A percentile compares a stretch with the other conserved stretches of the same genome.
Conservation (phyloP, 2,113 vertebrate species). For the Neotoma lepida region DNA sequence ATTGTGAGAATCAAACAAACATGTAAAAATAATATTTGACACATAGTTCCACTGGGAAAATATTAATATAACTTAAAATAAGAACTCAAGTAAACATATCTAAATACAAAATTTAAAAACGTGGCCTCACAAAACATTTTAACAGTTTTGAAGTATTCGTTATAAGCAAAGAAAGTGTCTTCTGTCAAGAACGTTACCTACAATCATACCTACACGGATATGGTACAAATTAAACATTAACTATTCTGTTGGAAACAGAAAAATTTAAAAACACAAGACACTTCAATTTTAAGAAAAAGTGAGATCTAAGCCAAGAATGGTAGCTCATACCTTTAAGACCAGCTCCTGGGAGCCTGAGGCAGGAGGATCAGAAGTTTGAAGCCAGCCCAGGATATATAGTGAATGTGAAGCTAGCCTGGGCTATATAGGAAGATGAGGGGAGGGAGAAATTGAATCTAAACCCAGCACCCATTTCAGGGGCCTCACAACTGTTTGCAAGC, state of each 20-base stretch:
- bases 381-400: not conserved
- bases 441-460: not conserved
- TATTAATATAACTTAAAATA: conserved; percentile 36
- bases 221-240: conserved; percentile 4
- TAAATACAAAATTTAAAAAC: not conserved
- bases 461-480: not conserved
- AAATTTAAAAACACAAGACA: not conserved
- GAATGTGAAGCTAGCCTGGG: not conserved
- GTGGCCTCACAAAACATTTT: not conserved
- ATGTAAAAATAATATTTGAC: not conserved
- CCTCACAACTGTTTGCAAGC: not conserved
- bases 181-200: not conserved
- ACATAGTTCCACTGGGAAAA: not conserved
- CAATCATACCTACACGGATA: not conserved
- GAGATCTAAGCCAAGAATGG: not conserved
- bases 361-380: not conserved
- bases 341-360: not conserved
- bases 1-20: not conserved
- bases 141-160: conserved; percentile 1
- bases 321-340: not conserved
- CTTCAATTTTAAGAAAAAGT: conserved; percentile 22
- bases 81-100: not conserved
- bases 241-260: conserved; percentile 31
- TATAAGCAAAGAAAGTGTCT: not conserved
- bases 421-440: not conserved